Evolutionary conservation across 2,797 vertebrate species (phyloP).

Genomic region (Agapornis canus): DNA sequence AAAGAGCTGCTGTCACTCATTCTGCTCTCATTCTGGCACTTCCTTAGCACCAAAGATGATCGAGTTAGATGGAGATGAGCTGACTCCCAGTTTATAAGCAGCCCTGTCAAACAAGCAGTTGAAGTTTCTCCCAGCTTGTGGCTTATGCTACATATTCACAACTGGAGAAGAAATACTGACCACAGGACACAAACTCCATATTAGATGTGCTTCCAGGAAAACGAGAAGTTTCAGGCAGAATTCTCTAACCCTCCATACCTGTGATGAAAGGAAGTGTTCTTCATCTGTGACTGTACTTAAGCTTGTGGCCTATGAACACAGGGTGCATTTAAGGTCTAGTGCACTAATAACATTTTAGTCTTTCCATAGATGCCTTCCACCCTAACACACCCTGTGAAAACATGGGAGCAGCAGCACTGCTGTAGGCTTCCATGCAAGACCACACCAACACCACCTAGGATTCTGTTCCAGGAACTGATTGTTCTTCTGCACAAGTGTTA

Average conservation of each 20-base stretch:
- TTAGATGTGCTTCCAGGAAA: background rate
- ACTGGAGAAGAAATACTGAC: background rate
- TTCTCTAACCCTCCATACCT: background rate
- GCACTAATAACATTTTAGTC: background rate
- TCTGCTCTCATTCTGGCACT: background rate
- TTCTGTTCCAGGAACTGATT: background rate
- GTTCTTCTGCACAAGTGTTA: background rate
- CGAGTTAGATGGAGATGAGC: background rate
- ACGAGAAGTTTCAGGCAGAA: background rate
- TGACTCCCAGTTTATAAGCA: background rate
- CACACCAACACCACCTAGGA: background rate
- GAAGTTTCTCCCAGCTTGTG: background rate
- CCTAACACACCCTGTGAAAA: background rate
- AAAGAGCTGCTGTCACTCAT: background rate
- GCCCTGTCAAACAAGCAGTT: background rate
- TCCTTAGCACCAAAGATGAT: background rate
- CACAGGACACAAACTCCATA: fast-evolving
- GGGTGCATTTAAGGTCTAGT: background rate
- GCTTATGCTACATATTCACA: background rate
- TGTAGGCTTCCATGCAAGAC: background rate
- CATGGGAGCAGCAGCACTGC: background rate
- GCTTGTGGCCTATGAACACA: background rate
- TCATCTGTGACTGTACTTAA: background rate
- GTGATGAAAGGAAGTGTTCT: background rate
- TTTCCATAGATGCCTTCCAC: background rate